Percentiles rank a stretch among this genome's conserved stretches.
These are phyloP conservation scores for Semibalanus balanoides DNA, from an alignment of 1,140 invertebrate genomes.

Conservation along the genomic window DNA sequence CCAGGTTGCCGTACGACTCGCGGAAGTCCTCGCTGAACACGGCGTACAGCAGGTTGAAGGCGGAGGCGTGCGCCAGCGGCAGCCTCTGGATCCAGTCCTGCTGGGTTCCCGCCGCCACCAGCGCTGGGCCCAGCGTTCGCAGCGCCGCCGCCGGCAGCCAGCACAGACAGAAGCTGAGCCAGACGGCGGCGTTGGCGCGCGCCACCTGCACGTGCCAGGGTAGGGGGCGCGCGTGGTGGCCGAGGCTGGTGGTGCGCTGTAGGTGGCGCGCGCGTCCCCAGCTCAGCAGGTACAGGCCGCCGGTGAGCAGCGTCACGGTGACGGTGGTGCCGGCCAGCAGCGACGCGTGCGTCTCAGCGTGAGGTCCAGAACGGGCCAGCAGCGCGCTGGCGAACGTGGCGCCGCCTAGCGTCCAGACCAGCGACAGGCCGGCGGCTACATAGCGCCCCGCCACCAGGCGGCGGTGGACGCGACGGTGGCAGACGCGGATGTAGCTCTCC, in stretches of 20 bases:
- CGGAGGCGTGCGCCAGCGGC: background rate
- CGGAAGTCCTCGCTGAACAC: conserved; percentile 1
- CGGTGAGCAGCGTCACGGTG: background rate
- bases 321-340: background rate
- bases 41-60: background rate
- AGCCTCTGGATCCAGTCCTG: background rate
- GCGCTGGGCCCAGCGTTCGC: background rate
- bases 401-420: background rate
- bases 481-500: background rate
- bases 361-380: background rate
- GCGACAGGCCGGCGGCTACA: background rate
- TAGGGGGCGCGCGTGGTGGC: background rate
- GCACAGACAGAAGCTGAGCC: background rate
- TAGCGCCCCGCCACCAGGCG: background rate
- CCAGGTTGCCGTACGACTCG: conserved; percentile 5
- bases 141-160: background rate
- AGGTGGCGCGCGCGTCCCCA: background rate
- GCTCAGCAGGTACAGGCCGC: background rate
- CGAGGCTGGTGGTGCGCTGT: background rate
- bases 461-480: background rate
- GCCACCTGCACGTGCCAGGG: background rate
- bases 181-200: conserved; percentile 5
- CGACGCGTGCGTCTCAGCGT: background rate
- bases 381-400: background rate
- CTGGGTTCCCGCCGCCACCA: background rate